Conservation (phyloP, 1,140 invertebrate species). For the Lordiphosa stackelbergi region DNA sequence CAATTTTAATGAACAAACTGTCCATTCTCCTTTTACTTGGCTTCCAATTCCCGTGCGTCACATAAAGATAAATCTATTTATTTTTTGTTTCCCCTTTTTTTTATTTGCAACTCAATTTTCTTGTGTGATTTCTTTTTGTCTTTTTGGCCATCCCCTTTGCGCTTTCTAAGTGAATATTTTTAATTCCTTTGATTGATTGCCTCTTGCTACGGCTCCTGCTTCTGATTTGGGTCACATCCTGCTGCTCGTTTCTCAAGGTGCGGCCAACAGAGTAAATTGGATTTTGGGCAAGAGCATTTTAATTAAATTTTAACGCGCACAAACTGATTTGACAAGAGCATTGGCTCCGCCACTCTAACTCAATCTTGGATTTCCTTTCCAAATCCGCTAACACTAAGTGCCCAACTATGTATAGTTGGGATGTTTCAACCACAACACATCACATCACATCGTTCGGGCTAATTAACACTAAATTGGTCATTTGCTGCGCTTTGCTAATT, state of each 20-base stretch:
- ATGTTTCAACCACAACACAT: not conserved
- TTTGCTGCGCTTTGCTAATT: slow-evolving; percentile 64
- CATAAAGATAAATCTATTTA: slow-evolving; percentile 33
- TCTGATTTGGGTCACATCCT: slow-evolving; percentile 5
- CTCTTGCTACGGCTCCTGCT: not conserved
- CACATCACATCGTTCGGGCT: slow-evolving; percentile 14
- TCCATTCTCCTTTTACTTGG: not conserved
- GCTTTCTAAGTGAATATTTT: slow-evolving; percentile 35
- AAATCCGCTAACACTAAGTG: not conserved
- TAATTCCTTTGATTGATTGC: slow-evolving; percentile 53
- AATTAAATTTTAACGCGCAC: slow-evolving; percentile 13
- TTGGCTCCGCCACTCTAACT: not conserved
- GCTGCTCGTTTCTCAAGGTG: not conserved
- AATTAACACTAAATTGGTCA: slow-evolving; percentile 65
- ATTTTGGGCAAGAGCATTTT: not conserved
- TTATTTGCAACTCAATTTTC: slow-evolving; percentile 1
- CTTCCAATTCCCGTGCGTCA: slow-evolving; percentile 6
- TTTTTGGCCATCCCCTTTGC: slow-evolving; percentile 3
- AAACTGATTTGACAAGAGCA: slow-evolving; percentile 6
- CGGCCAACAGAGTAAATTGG: slow-evolving; percentile 7
- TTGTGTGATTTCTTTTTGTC: slow-evolving; percentile 10
- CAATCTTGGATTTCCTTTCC: not conserved
- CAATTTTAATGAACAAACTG: too few relatives aligned
- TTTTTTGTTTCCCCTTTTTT: slow-evolving; percentile 6
- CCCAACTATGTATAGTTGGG: not conserved